Evolutionary conservation across 2,888 invertebrate genomes (phyloP), one percentile per base, ranked within the genome.

Genomic region (Drosophila limbata): DNA sequence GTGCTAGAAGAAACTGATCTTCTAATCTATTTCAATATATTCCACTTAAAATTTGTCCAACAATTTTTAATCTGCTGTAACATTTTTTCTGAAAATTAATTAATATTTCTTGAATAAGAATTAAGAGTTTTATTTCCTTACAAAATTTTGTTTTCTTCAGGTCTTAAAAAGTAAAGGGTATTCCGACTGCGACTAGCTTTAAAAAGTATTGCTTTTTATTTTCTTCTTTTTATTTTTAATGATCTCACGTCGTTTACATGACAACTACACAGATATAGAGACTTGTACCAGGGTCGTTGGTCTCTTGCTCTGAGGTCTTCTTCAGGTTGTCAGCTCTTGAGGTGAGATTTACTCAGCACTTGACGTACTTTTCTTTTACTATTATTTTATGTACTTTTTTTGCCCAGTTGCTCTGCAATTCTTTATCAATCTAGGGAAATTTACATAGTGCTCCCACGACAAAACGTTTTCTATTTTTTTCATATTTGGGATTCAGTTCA

Each of bases 401-500:
- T 51, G 19, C 21, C 39, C 75, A 55, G n/a, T 39, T 40, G 25
- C 21, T 63, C 47, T 57, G 68, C 57, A 52, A 52, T 61, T 61
- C 52, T 72, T 48, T 60, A 69, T 74, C 65, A 67, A 71, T 79
- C 65, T 66, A 66, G 65, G 11, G 48, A 56, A 72, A 84, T 87
- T 77, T 69, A 60, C 82, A 87, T 81, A 69, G 10, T 33, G 65
- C 72, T 57, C 80, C 77, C 83, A 84, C 77, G 61, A 64, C 37
- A 17, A 33, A 57, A 47, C 33, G 28, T 4, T 47, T 17, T 17
- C 25, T 25, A 25, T 11, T 6, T n/a, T 21, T 40, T 31, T 33
- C 5, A 21, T 48, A 11, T 31, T 31, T 31, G 6, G 35, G 21
- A 3, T 25, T 47, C 45, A 28, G 40, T 28, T 53, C 13, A 45